Conservation (phyloP, 2,888 invertebrate genomes). For the Philopedon plagiatum region DNA sequence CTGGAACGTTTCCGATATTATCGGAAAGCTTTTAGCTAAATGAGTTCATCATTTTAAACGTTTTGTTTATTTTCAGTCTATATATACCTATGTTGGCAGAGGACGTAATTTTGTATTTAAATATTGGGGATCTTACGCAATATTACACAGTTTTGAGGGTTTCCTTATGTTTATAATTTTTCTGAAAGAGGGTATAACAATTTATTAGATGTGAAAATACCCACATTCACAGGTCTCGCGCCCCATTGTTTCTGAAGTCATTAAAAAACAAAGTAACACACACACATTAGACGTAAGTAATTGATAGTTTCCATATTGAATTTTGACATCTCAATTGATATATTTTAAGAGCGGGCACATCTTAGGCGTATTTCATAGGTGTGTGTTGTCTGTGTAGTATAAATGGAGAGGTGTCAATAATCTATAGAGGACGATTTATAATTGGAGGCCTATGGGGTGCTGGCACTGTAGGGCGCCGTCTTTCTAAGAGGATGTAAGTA, state of each 20-base stretch:
- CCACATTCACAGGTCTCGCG: too few relatives aligned
- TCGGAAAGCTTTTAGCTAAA: conserved; percentile 43
- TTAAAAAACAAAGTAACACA: conserved; percentile 24
- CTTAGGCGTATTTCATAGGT: conserved; percentile 22
- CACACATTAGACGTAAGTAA: conserved; percentile 26
- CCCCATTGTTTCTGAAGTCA: conserved; percentile 26
- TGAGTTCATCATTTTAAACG: conserved; percentile 42
- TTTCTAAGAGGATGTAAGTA: not conserved
- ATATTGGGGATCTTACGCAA: too few relatives aligned
- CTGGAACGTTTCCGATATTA: conserved; percentile 28
- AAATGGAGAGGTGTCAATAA: conserved; percentile 47
- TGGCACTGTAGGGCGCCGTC: conserved; percentile 23
- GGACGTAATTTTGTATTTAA: not conserved
- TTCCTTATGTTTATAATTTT: too few relatives aligned
- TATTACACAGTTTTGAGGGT: too few relatives aligned
- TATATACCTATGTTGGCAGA: too few relatives aligned
- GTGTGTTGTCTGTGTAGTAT: conserved; percentile 42
- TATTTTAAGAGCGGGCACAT: conserved; percentile 28
- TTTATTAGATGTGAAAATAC: too few relatives aligned
- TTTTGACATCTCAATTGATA: conserved; percentile 48
- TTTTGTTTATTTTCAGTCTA: conserved; percentile 39
- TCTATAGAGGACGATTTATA: conserved; percentile 38
- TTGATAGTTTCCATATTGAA: conserved; percentile 36
- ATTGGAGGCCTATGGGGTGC: conserved; percentile 21
- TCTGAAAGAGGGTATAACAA: too few relatives aligned